Base-by-base conservation (phyloP, 2,888 invertebrate species). In the Nemoura dubitans region DNA sequence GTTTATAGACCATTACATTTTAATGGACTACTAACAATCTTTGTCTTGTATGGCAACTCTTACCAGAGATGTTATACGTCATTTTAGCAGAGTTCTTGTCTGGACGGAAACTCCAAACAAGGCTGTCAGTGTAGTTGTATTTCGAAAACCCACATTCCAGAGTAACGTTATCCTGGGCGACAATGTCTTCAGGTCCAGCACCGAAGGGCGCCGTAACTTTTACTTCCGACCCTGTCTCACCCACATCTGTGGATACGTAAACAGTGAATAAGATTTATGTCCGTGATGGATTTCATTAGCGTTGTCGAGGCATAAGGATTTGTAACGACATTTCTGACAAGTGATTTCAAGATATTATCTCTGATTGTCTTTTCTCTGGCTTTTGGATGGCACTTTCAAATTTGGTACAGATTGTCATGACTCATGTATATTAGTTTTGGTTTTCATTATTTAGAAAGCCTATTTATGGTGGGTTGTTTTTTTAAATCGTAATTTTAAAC, bases 141-240 rank as follows among this genome's bases (percentile, higher is more conserved):
- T 92, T 91, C 0, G 94, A 92, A 0, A 93, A 94, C 0, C 93
- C 94, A 90, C 96, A 96, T 5, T 91, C 92, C 6, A 95, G 89
- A 25, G 90, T 91, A 0, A 95, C 89, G 86, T 92, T 89, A 88
- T 95, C 95, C 0, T 93, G 78, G 1, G n/a, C 28, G 78, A 78
- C 10, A 10, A 78, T 78, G 26, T 27, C 78, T 28, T 78, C 94
- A 42, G 92, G 91, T n/a, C n/a, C n/a, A n/a, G n/a, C n/a, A 0
- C 94, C 93, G 0, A 93, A 89, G 78, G 88, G 76, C 36, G 2
- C 87, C 83, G 3, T 89, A 87, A 14, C 86, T 26, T 77, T 81
- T 26, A 85, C 25, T 43, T 84, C 43, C 0, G 84, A 76, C 43
- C 76, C 84, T 2, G 78, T 25, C 2, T 78, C 27, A 21, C 78